phyloP scores from a whole-genome alignment of 2,888 invertebrate genomes.

The Digitonthophagus gazella region DNA sequence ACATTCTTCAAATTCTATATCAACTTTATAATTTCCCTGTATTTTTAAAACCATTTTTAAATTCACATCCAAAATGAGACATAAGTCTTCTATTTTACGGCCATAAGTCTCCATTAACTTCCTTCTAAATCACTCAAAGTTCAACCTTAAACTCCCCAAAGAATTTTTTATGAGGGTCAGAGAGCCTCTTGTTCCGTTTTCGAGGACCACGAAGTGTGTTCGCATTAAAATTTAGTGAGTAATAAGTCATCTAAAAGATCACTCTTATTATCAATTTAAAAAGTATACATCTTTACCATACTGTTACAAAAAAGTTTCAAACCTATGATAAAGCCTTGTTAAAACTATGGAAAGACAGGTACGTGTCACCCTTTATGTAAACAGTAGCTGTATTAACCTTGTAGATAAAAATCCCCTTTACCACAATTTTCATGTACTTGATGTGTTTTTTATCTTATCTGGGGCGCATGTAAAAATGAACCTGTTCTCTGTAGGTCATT shows the following conservation, averaged over 20 bases:
- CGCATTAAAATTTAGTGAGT: background rate
- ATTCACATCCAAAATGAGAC: background rate
- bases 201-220: background rate
- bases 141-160: background rate
- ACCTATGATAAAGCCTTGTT: no score
- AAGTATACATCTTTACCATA: no score
- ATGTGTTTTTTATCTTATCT: no score
- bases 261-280: background rate
- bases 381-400: no score
- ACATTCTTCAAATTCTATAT: background rate
- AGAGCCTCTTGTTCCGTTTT: background rate
- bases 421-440: no score
- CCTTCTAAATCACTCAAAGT: conserved; percentile 14
- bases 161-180: background rate
- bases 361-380: no score
- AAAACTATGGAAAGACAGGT: no score
- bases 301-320: no score
- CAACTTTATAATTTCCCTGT: no score
- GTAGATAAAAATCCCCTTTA: no score
- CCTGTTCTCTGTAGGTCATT: no score
- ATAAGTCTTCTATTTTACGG: conserved; percentile 9
- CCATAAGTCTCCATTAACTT: conserved; percentile 1
- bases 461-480: no score
- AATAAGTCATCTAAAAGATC: background rate
- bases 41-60: background rate